Conservation (phyloP, 2,888 invertebrate species). For the Ischnura elegans region DNA sequence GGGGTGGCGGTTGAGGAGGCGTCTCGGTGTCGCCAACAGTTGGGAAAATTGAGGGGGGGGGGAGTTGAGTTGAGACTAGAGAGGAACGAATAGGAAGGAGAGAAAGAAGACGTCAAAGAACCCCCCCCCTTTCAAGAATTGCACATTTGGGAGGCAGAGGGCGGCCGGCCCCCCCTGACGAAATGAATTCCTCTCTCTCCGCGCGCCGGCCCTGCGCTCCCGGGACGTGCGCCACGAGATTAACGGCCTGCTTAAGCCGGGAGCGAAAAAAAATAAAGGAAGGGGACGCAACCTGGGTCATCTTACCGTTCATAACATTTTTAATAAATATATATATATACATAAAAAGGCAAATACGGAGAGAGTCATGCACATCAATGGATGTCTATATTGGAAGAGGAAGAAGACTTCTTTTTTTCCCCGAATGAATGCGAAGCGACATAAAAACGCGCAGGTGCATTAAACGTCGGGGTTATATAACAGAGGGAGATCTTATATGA, state of each 20-base stretch:
- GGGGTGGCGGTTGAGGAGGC: conserved; percentile 2
- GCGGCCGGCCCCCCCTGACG: not conserved
- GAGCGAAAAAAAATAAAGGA: conserved; percentile 40
- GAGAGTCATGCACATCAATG: not conserved
- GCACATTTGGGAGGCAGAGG: not conserved
- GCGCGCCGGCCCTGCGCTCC: not conserved
- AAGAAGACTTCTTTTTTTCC: too few species aligned
- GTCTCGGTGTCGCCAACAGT: not conserved
- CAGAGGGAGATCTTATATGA: not conserved
- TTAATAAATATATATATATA: conserved; percentile 51
- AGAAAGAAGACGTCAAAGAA: not conserved
- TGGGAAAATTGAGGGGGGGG: too few species aligned
- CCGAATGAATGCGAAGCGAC: not conserved
- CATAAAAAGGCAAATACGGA: not conserved
- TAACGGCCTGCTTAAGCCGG: conserved; percentile 33
- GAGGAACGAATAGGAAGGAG: not conserved
- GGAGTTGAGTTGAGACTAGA: not conserved
- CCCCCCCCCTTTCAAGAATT: conserved; percentile 5
- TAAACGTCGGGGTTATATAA: not conserved
- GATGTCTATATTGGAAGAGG: not conserved
- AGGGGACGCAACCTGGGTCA: conserved; percentile 25
- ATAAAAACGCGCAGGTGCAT: not conserved
- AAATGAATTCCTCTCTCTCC: conserved; percentile 1
- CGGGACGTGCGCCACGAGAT: conserved; percentile 17
- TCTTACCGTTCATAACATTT: conserved; percentile 51